A percentile compares a stretch with the other conserved stretches of the same genome.
phyloP scores from a whole-genome alignment of 2,888 invertebrate genomes.

The Drosophila vallismaia region DNA sequence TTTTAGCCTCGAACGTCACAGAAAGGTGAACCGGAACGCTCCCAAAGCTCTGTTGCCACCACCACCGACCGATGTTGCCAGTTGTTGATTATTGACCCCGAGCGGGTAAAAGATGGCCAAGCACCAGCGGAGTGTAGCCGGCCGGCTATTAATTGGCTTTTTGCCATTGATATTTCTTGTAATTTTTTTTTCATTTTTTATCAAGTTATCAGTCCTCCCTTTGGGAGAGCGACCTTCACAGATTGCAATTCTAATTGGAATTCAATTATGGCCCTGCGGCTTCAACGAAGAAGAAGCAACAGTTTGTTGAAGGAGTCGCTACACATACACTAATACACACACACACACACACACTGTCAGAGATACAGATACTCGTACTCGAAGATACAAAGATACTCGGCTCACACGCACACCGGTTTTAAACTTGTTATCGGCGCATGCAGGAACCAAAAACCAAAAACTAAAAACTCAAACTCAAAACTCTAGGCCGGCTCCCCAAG shows the following conservation, averaged over 20 bases:
- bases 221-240: slow-evolving; percentile 40
- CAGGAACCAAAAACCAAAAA: slow-evolving; percentile 55
- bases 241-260: slow-evolving; percentile 62
- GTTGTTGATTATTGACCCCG: slow-evolving; percentile 30
- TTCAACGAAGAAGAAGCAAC: slow-evolving; percentile 66
- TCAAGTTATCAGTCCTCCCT: no score
- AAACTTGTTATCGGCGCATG: slow-evolving; percentile 78
- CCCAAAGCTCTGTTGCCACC: slow-evolving; percentile 2
- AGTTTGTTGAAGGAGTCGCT: slow-evolving; percentile 76
- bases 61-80: neutral
- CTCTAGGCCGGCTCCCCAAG: slow-evolving; percentile 70
- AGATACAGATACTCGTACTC: slow-evolving; percentile 9
- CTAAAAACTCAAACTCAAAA: slow-evolving; percentile 50
- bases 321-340: slow-evolving; percentile 44
- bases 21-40: slow-evolving; percentile 43
- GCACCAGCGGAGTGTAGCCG: slow-evolving; percentile 44
- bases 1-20: slow-evolving; percentile 45
- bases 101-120: slow-evolving; percentile 11
- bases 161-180: slow-evolving; percentile 13
- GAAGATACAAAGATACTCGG: slow-evolving; percentile 22
- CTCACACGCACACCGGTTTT: slow-evolving; percentile 69
- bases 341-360: slow-evolving; percentile 8
- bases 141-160: slow-evolving; percentile 53
- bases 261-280: slow-evolving; percentile 57
- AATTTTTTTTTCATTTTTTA: neutral